phyloP scores from a whole-genome alignment of 2,888 invertebrate genomes.

The Scaptomyza caliginosa region DNA sequence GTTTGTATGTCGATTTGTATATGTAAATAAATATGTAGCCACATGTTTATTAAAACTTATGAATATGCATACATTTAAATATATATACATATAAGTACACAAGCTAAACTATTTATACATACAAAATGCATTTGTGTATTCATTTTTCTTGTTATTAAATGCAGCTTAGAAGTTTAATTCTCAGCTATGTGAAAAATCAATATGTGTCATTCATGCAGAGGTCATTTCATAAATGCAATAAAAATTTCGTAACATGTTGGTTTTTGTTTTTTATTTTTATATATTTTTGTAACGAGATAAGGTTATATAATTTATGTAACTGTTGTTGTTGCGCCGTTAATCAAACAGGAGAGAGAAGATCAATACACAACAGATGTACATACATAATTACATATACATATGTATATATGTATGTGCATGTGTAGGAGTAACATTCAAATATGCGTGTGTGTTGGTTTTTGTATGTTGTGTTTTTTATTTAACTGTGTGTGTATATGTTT shows the following conservation, averaged over 20 bases:
- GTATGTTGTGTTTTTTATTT: constrained; percentile 36
- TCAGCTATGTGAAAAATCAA: constrained; percentile 16
- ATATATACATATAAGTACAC: not conserved
- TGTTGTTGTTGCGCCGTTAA: constrained; percentile 48
- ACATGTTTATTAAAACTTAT: not conserved
- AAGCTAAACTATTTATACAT: not conserved
- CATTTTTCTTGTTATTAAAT: not conserved
- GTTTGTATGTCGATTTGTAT: not conserved
- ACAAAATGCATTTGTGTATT: not conserved
- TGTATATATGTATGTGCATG: constrained; percentile 8
- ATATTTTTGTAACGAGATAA: constrained; percentile 52
- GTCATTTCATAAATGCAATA: constrained; percentile 30
- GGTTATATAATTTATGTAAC: constrained; percentile 65
- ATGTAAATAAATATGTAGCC: not conserved
- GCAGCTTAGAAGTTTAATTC: not conserved
- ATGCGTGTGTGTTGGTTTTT: constrained; percentile 8
- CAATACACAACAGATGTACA: constrained; percentile 34
- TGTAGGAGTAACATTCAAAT: constrained; percentile 7
- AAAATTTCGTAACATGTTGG: constrained; percentile 26
- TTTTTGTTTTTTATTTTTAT: constrained; percentile 42
- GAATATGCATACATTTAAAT: not conserved
- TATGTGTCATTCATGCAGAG: not conserved
- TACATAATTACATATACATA: constrained; percentile 3
- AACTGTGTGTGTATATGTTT: constrained; percentile 26
- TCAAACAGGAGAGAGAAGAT: constrained; percentile 62